These are phyloP conservation scores for Thymelicus lineola DNA, from an alignment of 2,888 invertebrate genomes.

Conservation along the genomic window DNA sequence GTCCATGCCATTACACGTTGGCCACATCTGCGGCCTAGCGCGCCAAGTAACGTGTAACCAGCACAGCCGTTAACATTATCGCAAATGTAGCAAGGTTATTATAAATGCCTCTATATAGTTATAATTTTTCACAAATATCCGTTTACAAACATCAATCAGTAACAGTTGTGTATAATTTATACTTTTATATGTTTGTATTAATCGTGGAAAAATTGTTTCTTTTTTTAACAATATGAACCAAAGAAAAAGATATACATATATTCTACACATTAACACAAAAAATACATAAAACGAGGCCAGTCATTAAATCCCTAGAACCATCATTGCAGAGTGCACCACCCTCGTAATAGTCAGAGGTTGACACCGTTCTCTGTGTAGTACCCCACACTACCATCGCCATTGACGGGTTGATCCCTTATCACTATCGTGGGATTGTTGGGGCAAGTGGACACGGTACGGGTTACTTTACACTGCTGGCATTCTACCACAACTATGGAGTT, in stretches of 20 bases:
- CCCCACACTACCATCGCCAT: conserved; percentile 63
- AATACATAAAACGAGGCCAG: conserved; percentile 23
- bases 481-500: conserved; percentile 79
- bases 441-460: conserved; percentile 59
- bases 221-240: no score
- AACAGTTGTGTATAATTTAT: no score
- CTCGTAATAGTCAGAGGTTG: conserved; percentile 78
- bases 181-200: no score
- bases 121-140: background rate
- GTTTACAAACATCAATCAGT: no score
- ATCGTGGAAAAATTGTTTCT: no score
- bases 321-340: conserved; percentile 83
- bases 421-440: conserved; percentile 71
- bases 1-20: no score
- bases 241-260: no score
- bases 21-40: no score
- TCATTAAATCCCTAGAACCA: background rate
- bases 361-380: conserved; percentile 67
- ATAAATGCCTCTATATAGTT: no score
- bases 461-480: conserved; percentile 68
- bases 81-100: no score
- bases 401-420: conserved; percentile 64
- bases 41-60: no score
- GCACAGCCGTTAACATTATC: no score
- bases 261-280: background rate